phyloP scores from a whole-genome alignment of 2,113 vertebrate genomes.

The Myotis davidii region DNA sequence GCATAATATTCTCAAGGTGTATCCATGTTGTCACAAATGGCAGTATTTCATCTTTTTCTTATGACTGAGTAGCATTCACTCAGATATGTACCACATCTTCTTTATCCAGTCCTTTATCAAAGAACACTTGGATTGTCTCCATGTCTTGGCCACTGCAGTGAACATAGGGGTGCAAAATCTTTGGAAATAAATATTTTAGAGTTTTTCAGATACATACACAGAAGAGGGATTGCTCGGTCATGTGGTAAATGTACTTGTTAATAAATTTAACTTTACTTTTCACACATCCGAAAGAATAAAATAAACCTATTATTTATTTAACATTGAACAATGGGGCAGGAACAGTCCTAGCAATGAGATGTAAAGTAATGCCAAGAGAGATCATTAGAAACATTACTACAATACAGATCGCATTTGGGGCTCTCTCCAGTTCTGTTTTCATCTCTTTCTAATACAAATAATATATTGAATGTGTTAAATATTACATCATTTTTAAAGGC shows the following conservation, averaged over 20 bases:
- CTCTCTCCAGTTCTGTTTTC: background rate
- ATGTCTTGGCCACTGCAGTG: background rate
- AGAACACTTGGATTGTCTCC: background rate
- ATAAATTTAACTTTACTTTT: constrained; percentile 5
- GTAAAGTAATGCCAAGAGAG: constrained; percentile 6
- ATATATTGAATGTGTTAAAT: constrained; percentile 7
- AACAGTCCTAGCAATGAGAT: background rate
- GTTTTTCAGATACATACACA: background rate
- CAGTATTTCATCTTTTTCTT: background rate
- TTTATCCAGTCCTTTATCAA: background rate
- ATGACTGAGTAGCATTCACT: background rate
- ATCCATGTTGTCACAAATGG: background rate
- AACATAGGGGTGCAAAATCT: background rate
- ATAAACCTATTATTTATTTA: constrained; percentile 29
- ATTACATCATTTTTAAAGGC: background rate
- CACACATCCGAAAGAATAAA: background rate
- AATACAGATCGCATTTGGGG: background rate
- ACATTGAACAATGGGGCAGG: background rate
- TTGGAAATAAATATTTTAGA: background rate
- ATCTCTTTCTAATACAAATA: constrained; percentile 37
- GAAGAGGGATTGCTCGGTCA: background rate
- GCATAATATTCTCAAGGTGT: background rate
- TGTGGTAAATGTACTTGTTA: background rate
- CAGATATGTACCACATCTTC: background rate
- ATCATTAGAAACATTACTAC: constrained; percentile 38